Evolutionary conservation across 2,888 invertebrate species (phyloP), one percentile per base, ranked within the genome.

Genomic region (Oscheius myriophilus): DNA sequence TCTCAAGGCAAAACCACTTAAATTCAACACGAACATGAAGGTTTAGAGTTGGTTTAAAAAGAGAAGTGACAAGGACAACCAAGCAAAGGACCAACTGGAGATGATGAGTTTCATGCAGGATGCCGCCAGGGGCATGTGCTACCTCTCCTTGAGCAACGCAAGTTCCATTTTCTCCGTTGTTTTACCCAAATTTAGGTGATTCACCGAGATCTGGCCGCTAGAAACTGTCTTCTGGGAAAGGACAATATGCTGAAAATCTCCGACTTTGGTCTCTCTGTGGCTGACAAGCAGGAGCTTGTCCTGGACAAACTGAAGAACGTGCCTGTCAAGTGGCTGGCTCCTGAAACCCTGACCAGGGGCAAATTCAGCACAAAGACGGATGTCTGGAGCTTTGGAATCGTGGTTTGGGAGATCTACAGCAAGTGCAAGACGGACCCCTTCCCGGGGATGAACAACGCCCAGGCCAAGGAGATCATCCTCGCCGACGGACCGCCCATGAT

Each of bases 261-360:
- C 7, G 75, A 75, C 55, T 76, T 76, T 54, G 76, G 76, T 6
- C 55, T 76, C 6, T 76, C 76, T 2, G 69, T 68, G 21, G 53
- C 68, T 21, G 73, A 67, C 18, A 70, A 71, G 51, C 42, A 51
- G 11, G 76, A 73, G 23, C 54, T 79, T 14, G 78, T 75, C 49
- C 26, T 80, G 33, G 71, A 72, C 16, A 55, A 67, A 23, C 71
- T 79, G 63, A 81, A 80, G 55, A 57, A 61, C 46, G 73, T 80
- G 52, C 81, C 81, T 41, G 33, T 33, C 21, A 75, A 75, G n/a
- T 81, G 81, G 80, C 69, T 81, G n/a, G 66, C 79, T 12, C 81
- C 81, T 33, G 81, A 81, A 61, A 78, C 79, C 1, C 57, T 81
- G 9, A 54, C 65, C 9, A 62, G 45, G 42, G 72, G 74, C 23